Evolutionary conservation across 2,797 vertebrate genomes (phyloP), one percentile per base, ranked within the genome.

Genomic region (Antennarius maculatus): DNA sequence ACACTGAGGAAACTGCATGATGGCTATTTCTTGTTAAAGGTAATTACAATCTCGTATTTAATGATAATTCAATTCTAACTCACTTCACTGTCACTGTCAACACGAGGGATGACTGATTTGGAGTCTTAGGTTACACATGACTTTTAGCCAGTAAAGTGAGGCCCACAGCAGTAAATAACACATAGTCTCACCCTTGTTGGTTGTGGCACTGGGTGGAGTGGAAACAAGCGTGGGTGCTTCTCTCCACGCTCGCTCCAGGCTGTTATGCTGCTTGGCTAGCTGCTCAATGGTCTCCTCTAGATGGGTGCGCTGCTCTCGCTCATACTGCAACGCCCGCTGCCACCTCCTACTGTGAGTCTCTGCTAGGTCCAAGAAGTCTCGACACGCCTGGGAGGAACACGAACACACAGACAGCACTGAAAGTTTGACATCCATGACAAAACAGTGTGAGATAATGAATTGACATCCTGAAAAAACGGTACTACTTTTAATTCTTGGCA

Each of bases 221-320:
- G 94, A 62, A 6, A 91, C 58, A 34, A 94, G 94, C 15, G 94
- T 84, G 0, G 97, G 95, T 0, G 94, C 94, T 18, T 95, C 94
- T 7, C 95, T 95, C 93, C 97, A 98, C 91, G 98, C 98, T 9
- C 96, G 90, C 86, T 99, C 98, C 82, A 99, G 93, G 91, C 95
- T 98, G 93, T 99, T 99, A 92, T 99, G 97, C 88, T 99, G 97
- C 84, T 97, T 98, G 89, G 98, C 98, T 81, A 99, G 64, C 91
- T 98, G 97, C 90, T 99, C 97, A 9, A 99, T 97, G 85, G 98
- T 98, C 83, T 99, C 97, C 85, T 99, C 97, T 86, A 99, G 94
- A 66, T 95, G 97, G 69, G 92, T 89, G 0, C 98, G 92, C 90
- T 98, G 98, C 88, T 99, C 98, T 41, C 96, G 94, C 92, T 99